A percentile compares a stretch with the other conserved stretches of the same genome.
phyloP scores from a whole-genome alignment of 2,797 vertebrate species.

The Sebastes matsubarae region DNA sequence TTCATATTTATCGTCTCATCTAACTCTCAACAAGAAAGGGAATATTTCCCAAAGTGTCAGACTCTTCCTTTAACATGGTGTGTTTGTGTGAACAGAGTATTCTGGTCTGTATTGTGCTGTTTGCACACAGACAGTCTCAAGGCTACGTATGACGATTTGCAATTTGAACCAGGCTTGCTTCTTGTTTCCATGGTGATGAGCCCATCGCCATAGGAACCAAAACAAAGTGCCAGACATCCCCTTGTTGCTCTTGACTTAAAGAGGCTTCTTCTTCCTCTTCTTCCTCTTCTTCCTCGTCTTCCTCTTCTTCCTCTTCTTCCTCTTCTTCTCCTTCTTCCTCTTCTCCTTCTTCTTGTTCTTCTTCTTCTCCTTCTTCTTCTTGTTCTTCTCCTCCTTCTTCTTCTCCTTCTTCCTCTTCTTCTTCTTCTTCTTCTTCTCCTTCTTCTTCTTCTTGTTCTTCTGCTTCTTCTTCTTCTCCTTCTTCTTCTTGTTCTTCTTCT shows the following conservation, averaged over 20 bases:
- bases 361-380: not conserved
- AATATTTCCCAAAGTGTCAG: not conserved
- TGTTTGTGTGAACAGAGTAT: not conserved
- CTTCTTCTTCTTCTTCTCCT: no score
- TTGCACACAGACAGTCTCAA: constrained; percentile 48
- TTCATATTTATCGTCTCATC: no score
- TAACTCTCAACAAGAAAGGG: no score
- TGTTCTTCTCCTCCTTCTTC: no score
- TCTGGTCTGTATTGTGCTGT: not conserved
- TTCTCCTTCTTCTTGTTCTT: no score
- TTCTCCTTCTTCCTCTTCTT: no score
- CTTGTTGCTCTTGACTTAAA: constrained; percentile 22
- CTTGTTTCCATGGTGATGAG: constrained; percentile 74
- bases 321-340: no score
- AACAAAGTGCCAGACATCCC: constrained; percentile 59
- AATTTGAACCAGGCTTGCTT: constrained; percentile 43
- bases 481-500: not conserved
- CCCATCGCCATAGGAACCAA: constrained; percentile 66
- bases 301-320: no score
- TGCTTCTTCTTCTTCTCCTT: no score
- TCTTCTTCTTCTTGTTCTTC: rapidly evolving
- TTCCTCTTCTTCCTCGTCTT: no score
- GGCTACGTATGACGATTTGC: constrained; percentile 60
- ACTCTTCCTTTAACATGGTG: not conserved
- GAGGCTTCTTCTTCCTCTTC: not conserved